These are phyloP conservation scores for Thaumetopoea pityocampa DNA, from an alignment of 1,140 invertebrate species.

Conservation along the genomic window DNA sequence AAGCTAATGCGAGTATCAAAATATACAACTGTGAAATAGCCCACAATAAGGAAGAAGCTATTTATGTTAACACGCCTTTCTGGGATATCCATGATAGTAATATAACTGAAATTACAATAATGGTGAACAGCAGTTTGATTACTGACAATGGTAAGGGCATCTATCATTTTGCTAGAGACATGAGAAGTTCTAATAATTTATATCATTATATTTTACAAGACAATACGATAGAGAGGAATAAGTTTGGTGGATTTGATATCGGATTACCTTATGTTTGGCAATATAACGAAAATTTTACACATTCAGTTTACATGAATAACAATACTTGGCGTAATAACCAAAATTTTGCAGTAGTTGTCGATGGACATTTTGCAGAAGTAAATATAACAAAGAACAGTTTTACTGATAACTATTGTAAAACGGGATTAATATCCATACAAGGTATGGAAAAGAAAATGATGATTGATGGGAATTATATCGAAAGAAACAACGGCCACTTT, in stretches of 20 bases:
- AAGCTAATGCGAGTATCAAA: slow-evolving; percentile 91
- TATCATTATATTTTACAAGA: slow-evolving; percentile 95
- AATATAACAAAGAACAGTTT: slow-evolving; percentile 92
- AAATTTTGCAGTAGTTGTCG: slow-evolving; percentile 89
- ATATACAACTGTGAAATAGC: slow-evolving; percentile 87
- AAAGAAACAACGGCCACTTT: slow-evolving; percentile 88
- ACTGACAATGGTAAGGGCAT: slow-evolving; percentile 91
- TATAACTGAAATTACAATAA: slow-evolving; percentile 88
- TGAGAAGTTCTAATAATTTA: slow-evolving; percentile 94
- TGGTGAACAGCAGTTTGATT: slow-evolving; percentile 90
- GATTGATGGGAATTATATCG: slow-evolving; percentile 87
- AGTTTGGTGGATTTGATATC: slow-evolving; percentile 88
- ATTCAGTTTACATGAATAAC: slow-evolving; percentile 90
- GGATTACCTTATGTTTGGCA: slow-evolving; percentile 95
- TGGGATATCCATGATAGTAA: slow-evolving; percentile 90
- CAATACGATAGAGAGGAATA: slow-evolving; percentile 91
- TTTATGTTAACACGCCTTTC: slow-evolving; percentile 88
- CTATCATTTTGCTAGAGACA: slow-evolving; percentile 91
- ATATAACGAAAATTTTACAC: slow-evolving; percentile 95
- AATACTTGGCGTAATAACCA: slow-evolving; percentile 91
- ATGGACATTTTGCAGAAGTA: slow-evolving; percentile 92
- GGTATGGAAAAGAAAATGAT: slow-evolving; percentile 98
- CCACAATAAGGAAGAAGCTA: slow-evolving; percentile 86
- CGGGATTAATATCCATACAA: slow-evolving; percentile 88
- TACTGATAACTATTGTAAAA: slow-evolving; percentile 88